Conservation (phyloP, 2,888 invertebrate species). For the Calephelis perditalis region DNA sequence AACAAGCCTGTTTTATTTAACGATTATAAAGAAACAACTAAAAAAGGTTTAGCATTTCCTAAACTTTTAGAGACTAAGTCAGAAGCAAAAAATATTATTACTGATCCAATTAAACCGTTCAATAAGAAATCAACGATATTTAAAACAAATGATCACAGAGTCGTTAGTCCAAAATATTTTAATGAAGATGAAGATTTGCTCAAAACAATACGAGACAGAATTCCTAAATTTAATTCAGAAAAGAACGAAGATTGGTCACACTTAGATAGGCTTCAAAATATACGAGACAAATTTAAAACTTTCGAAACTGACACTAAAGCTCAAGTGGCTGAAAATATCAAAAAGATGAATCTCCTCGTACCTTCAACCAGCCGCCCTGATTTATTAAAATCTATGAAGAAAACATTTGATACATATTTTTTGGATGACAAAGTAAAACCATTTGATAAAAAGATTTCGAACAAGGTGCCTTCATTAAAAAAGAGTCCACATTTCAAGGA, state of each 20-base stretch:
- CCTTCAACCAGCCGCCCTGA: neutral
- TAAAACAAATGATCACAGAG: neutral
- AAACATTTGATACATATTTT: neutral
- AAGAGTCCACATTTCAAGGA: neutral
- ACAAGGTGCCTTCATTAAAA: neutral
- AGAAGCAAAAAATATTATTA: neutral
- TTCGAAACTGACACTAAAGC: constrained; percentile 6
- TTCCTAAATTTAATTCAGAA: constrained; percentile 1
- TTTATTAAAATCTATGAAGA: constrained; percentile 2
- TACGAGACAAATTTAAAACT: constrained; percentile 1
- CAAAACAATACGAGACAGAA: neutral
- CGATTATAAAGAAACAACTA: neutral
- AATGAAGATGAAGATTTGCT: constrained; percentile 6
- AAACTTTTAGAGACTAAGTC: neutral
- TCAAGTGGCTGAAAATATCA: neutral
- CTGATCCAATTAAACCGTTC: neutral
- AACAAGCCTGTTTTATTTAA: neutral
- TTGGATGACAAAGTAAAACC: neutral
- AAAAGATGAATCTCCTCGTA: neutral
- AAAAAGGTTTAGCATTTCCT: neutral
- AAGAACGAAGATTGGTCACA: neutral
- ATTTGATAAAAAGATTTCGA: neutral
- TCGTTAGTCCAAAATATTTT: neutral
- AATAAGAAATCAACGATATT: neutral
- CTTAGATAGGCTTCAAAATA: neutral